Evolutionary conservation across 1,140 invertebrate genomes (phyloP).

Genomic region (Gryon sp.): DNA sequence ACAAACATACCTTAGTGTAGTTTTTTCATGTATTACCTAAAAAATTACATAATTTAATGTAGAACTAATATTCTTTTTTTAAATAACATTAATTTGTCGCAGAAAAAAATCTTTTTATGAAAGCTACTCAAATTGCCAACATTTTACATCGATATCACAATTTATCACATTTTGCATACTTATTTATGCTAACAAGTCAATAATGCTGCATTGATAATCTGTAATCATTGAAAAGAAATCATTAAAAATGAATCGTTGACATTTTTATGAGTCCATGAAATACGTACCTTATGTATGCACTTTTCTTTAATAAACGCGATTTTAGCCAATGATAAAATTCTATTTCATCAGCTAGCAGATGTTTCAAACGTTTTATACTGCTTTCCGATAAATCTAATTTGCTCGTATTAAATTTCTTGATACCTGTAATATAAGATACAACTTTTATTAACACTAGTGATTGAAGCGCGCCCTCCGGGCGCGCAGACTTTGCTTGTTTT

Average conservation of each 20-base stretch:
- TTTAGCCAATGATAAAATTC: constrained; percentile 84
- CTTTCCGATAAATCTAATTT: constrained; percentile 35
- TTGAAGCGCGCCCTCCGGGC: no score
- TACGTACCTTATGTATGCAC: constrained; percentile 51
- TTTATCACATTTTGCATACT: constrained; percentile 29
- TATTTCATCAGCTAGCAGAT: constrained; percentile 80
- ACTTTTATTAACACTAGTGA: no score
- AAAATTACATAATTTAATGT: no score
- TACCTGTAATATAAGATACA: constrained; percentile 55
- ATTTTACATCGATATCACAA: constrained; percentile 26
- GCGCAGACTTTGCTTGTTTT: no score
- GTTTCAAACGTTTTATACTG: constrained; percentile 68
- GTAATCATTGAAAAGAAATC: neutral
- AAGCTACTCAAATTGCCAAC: neutral
- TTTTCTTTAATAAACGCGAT: constrained; percentile 79
- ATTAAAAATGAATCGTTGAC: neutral
- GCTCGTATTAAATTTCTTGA: constrained; percentile 21
- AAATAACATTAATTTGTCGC: neutral
- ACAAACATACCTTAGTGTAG: no score
- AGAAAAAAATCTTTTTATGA: neutral
- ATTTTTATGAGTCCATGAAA: neutral
- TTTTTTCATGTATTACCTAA: no score
- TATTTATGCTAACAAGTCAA: neutral
- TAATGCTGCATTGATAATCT: constrained; percentile 6
- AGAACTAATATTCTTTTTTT: no score